Conservation (phyloP, 30 jellyfish, hydroid and myxozoan species). For the Turritopsis rubra region DNA sequence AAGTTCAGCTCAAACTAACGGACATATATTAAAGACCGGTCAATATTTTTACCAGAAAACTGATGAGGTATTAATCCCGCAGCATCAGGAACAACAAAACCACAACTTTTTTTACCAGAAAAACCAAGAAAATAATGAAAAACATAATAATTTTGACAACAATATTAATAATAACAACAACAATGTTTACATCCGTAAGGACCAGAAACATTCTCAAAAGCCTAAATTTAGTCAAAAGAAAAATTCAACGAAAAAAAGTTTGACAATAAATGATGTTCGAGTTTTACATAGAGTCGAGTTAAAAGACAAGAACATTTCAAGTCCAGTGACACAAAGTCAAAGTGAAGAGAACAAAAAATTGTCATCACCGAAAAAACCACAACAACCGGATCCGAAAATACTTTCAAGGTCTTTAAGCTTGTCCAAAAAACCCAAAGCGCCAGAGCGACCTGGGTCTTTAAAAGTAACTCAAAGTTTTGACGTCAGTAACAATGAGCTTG, state of each 20-base stretch:
- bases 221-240: background rate
- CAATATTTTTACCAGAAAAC: background rate
- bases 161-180: background rate
- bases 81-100: background rate
- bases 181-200: background rate
- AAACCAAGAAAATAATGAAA: background rate
- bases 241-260: background rate
- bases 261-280: background rate
- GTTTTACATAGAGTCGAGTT: background rate
- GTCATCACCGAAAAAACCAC: background rate
- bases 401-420: background rate
- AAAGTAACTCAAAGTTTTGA: background rate
- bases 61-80: background rate
- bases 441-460: background rate
- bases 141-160: background rate
- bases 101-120: background rate
- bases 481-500: background rate
- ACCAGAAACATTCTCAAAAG: background rate
- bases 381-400: background rate
- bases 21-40: background rate
- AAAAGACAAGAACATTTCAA: background rate
- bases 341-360: background rate
- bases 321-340: background rate
- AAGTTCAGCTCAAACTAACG: background rate
- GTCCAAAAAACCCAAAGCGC: slow-evolving; percentile 9